phyloP scores from a whole-genome alignment of 2,113 vertebrate genomes.

The Onychostruthus taczanowskii region DNA sequence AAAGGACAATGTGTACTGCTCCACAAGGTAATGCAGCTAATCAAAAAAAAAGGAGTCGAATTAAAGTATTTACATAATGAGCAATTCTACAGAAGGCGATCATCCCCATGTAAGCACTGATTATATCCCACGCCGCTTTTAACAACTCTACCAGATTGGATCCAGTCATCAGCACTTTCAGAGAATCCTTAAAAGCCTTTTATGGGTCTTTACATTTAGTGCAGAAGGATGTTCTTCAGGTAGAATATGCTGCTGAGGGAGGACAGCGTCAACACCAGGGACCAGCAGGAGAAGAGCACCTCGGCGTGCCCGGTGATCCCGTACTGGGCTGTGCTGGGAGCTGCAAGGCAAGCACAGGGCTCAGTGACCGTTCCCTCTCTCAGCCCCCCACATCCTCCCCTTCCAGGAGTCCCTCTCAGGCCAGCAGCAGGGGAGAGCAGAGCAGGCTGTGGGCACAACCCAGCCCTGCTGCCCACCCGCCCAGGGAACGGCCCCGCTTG shows the following conservation, averaged over 20 bases:
- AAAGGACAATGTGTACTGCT: conserved; percentile 90
- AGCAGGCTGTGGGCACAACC: neutral
- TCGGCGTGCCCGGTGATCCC: conserved; percentile 89
- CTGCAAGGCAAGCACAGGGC: conserved; percentile 79
- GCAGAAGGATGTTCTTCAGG: conserved; percentile 85
- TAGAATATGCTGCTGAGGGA: conserved; percentile 94
- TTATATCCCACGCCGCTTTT: conserved; percentile 87
- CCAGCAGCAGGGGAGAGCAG: neutral
- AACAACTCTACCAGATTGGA: conserved; percentile 92
- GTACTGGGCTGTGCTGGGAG: conserved; percentile 94
- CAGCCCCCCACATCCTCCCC: neutral
- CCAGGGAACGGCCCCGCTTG: neutral
- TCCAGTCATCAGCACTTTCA: conserved; percentile 89
- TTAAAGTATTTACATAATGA: conserved; percentile 97
- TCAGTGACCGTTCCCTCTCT: neutral
- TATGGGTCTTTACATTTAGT: conserved; percentile 89
- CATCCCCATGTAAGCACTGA: conserved; percentile 86
- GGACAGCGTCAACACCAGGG: conserved; percentile 91
- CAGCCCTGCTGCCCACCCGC: neutral
- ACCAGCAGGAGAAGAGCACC: conserved; percentile 89
- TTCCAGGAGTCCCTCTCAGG: accelerated
- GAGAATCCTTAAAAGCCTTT: conserved; percentile 90
- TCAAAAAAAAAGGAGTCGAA: conserved; percentile 80
- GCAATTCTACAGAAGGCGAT: conserved; percentile 85
- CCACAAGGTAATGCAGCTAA: conserved; percentile 89